phyloP scores from a whole-genome alignment of 2,888 invertebrate species.

The Philaethria dido region DNA sequence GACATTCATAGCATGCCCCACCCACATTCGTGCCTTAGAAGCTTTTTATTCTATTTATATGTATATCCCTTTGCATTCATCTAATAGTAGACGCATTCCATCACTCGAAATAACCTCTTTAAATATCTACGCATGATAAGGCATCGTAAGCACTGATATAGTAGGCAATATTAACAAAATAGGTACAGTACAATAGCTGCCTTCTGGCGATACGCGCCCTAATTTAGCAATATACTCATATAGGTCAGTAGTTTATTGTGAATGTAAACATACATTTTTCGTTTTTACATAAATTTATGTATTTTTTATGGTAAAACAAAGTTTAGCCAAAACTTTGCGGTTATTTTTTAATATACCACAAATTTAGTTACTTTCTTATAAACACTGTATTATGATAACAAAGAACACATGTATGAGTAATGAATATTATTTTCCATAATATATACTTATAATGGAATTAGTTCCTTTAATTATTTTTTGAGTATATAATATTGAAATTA shows the following conservation, averaged over 20 bases:
- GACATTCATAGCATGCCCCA: conserved; percentile 53
- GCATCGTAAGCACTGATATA: neutral
- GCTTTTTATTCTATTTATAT: conserved; percentile 23
- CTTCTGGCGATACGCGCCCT: conserved; percentile 11
- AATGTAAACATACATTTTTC: conserved; percentile 6
- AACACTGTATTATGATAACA: neutral
- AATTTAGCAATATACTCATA: conserved; percentile 11
- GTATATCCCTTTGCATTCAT: conserved; percentile 19
- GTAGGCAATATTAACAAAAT: neutral
- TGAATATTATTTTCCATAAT: neutral
- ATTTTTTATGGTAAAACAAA: neutral
- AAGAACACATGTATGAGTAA: neutral
- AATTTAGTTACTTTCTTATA: neutral
- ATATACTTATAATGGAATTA: neutral
- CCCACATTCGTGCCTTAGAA: conserved; percentile 40
- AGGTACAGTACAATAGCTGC: conserved; percentile 1
- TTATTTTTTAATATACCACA: neutral
- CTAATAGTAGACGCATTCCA: conserved; percentile 25
- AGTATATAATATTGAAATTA: neutral
- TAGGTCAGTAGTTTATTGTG: conserved; percentile 20
- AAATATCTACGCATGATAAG: neutral
- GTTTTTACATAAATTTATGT: conserved; percentile 1
- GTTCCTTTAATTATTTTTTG: neutral
- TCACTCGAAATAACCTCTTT: conserved; percentile 9
- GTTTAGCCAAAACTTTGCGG: neutral